Percentiles rank a stretch among this genome's conserved stretches.
Conservation (phyloP, 2,113 vertebrate genomes). For the Otis tarda region DNA sequence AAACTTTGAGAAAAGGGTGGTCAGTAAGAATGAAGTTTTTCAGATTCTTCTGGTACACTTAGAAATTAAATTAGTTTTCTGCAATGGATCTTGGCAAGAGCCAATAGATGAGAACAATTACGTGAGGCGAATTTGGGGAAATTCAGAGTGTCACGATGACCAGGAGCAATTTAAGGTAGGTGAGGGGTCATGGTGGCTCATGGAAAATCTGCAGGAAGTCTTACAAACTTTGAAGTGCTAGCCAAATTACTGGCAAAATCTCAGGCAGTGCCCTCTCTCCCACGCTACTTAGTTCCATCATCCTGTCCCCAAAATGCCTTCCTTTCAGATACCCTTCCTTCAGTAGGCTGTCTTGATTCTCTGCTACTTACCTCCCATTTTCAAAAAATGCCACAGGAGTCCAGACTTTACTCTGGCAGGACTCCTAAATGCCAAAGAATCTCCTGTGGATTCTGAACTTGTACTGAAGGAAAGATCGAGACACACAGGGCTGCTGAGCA, state of each 20-base stretch:
- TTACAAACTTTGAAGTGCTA: slow-evolving; percentile 5
- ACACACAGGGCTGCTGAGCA: background rate
- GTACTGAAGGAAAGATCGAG: background rate
- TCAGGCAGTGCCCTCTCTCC: background rate
- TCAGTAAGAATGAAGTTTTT: background rate
- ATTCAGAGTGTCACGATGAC: background rate
- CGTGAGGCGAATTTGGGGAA: background rate
- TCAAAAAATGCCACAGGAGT: background rate
- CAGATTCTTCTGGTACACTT: background rate
- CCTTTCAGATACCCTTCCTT: slow-evolving; percentile 1
- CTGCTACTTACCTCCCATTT: background rate
- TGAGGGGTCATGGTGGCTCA: background rate
- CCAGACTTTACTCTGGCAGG: background rate
- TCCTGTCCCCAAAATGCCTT: background rate
- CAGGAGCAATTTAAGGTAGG: background rate
- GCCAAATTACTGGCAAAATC: slow-evolving; percentile 20
- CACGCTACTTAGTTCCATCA: background rate
- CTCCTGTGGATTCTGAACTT: background rate
- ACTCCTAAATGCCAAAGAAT: background rate
- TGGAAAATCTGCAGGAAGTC: slow-evolving; percentile 10
- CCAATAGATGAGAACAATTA: background rate
- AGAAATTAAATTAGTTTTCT: background rate
- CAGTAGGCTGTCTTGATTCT: background rate
- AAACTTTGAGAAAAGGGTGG: background rate
- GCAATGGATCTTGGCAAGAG: background rate